phyloP scores from a whole-genome alignment of 2,113 vertebrate genomes.

The Sorex araneus region DNA sequence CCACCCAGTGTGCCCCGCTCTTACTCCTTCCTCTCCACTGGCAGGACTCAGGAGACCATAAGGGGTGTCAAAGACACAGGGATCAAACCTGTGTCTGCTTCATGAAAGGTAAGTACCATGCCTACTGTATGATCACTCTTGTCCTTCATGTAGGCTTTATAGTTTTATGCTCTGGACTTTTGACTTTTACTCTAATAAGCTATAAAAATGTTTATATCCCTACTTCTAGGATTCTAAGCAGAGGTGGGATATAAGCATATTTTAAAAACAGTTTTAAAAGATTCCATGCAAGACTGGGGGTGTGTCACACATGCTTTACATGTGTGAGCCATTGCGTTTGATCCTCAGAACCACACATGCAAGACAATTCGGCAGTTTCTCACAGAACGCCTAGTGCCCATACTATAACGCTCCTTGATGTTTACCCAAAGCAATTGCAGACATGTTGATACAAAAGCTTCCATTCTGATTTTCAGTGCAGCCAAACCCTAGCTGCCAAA shows the following conservation, averaged over 20 bases:
- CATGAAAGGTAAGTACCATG: too few relatives aligned
- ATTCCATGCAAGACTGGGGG: background rate
- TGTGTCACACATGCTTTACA: too few relatives aligned
- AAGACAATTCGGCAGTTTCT: background rate
- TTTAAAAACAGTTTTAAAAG: background rate
- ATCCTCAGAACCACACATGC: too few relatives aligned
- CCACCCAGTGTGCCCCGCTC: too few relatives aligned
- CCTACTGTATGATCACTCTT: too few relatives aligned
- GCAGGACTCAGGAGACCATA: too few relatives aligned
- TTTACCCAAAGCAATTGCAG: background rate
- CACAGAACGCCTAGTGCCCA: background rate
- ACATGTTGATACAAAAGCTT: constrained; percentile 4
- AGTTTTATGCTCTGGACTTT: background rate
- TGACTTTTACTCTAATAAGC: background rate
- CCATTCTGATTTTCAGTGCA: background rate
- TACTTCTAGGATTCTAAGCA: background rate
- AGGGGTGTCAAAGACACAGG: too few relatives aligned
- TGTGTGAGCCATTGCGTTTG: too few relatives aligned
- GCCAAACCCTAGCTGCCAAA: background rate
- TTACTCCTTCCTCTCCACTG: too few relatives aligned
- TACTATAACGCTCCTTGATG: background rate
- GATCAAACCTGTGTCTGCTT: too few relatives aligned
- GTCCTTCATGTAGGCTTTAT: too few relatives aligned
- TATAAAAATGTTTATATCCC: too few relatives aligned
- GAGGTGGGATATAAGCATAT: background rate